These are phyloP conservation scores for Aphis gossypii DNA, from an alignment of 1,140 invertebrate species.

Conservation along the genomic window DNA sequence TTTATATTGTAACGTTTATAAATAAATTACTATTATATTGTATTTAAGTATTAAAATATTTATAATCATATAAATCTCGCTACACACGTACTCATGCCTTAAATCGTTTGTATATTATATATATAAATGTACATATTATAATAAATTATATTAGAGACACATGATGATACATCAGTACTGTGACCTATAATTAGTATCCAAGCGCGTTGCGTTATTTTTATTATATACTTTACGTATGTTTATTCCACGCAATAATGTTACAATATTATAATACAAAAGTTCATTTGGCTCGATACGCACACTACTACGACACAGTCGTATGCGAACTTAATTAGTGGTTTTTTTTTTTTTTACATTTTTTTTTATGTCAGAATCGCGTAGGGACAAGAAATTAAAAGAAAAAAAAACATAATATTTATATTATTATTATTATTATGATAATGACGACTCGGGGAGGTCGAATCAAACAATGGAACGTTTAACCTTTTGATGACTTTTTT, in stretches of 20 bases:
- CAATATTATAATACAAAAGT: not conserved
- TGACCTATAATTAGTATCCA: not conserved
- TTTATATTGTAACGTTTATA: not conserved
- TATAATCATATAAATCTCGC: not conserved
- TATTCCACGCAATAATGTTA: not conserved
- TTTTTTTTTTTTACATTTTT: not conserved
- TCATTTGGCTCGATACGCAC: not conserved
- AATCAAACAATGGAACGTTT: slow-evolving; percentile 4
- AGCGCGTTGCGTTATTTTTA: not conserved
- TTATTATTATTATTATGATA: not conserved
- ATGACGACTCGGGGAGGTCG: not conserved
- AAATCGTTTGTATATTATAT: not conserved
- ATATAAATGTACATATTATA: not conserved
- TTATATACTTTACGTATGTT: not conserved
- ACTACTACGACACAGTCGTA: not conserved
- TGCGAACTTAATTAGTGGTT: not conserved
- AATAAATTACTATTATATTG: not conserved
- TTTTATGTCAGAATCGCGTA: not conserved
- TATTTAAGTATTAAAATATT: not conserved
- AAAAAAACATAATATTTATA: not conserved
- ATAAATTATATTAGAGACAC: not conserved
- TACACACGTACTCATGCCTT: not conserved
- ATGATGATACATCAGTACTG: not conserved
- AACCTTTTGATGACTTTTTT: slow-evolving; percentile 35
- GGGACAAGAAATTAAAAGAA: not conserved